Percentiles rank a stretch among this genome's conserved stretches.
Evolutionary conservation across 2,797 vertebrate species (phyloP).

Genomic region (Pelochelys cantorii): DNA sequence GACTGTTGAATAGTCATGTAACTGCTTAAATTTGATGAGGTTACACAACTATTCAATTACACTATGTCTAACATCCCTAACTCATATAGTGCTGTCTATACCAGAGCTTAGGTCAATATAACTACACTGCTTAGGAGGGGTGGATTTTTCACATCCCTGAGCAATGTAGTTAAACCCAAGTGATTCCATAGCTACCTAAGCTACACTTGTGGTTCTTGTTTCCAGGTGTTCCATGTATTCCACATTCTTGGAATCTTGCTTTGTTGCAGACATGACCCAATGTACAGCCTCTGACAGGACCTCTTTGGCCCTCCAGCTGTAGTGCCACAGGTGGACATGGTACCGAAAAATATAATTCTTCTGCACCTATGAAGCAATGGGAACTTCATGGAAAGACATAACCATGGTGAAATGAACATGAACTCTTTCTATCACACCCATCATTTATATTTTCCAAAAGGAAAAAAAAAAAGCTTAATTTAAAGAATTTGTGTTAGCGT

Average conservation of each 20-base stretch:
- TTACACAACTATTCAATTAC: too few species aligned
- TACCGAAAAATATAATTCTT: background rate
- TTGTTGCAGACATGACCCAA: background rate
- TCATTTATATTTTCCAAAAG: background rate
- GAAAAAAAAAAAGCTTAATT: background rate
- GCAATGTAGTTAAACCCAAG: too few species aligned
- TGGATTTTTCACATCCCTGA: too few species aligned
- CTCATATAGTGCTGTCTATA: too few species aligned
- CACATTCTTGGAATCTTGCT: background rate
- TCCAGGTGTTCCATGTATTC: background rate
- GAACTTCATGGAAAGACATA: background rate
- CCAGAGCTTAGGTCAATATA: too few species aligned
- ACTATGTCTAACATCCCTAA: too few species aligned
- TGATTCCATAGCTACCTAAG: background rate
- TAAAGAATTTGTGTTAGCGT: background rate
- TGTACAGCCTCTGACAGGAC: background rate
- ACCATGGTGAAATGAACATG: background rate
- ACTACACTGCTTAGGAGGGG: too few species aligned
- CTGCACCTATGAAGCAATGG: conserved; percentile 15
- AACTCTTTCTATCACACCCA: background rate
- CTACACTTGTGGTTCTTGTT: background rate
- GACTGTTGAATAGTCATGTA: too few species aligned
- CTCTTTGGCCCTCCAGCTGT: background rate
- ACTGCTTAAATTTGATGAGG: too few species aligned
- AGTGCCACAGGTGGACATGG: background rate